Conservation (phyloP, 2,113 vertebrate genomes). For the Seriola quinqueradiata region DNA sequence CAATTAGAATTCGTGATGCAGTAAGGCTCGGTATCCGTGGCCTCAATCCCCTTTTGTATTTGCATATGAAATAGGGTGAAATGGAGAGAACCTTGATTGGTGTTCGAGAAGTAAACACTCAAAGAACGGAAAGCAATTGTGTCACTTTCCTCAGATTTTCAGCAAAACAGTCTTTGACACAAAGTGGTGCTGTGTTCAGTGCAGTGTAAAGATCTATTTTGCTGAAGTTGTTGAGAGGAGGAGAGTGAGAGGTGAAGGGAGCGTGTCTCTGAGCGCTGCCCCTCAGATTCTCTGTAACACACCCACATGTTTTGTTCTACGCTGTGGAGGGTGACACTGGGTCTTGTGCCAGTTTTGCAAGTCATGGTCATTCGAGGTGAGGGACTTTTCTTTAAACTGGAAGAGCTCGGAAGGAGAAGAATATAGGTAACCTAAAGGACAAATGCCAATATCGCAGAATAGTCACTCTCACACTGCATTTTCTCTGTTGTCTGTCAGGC, state of each 20-base stretch:
- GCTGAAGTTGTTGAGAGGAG: conserved; percentile 38
- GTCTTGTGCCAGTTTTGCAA: background rate
- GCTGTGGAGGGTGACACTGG: background rate
- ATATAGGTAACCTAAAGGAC: background rate
- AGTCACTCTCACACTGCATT: background rate
- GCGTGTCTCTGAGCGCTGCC: conserved; percentile 2
- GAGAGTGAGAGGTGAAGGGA: conserved; percentile 11
- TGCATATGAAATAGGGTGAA: conserved; percentile 35
- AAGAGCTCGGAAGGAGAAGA: background rate
- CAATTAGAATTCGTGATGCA: conserved; percentile 37
- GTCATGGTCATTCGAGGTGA: background rate
- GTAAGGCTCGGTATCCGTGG: background rate
- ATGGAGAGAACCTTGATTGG: conserved; percentile 42
- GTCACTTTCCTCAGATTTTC: conserved; percentile 50
- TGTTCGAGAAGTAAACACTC: conserved; percentile 40
- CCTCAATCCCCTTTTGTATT: conserved; percentile 30
- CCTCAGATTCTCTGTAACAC: background rate
- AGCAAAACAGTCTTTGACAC: conserved; percentile 19
- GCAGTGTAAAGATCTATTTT: conserved; percentile 48
- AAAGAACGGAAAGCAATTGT: conserved; percentile 42
- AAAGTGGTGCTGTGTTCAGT: conserved; percentile 26
- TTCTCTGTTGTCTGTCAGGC: no score
- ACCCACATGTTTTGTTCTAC: conserved; percentile 10
- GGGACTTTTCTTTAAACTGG: background rate
- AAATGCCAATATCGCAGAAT: background rate